Conservation (phyloP, 2,113 vertebrate genomes). For the Urocolius indicus region DNA sequence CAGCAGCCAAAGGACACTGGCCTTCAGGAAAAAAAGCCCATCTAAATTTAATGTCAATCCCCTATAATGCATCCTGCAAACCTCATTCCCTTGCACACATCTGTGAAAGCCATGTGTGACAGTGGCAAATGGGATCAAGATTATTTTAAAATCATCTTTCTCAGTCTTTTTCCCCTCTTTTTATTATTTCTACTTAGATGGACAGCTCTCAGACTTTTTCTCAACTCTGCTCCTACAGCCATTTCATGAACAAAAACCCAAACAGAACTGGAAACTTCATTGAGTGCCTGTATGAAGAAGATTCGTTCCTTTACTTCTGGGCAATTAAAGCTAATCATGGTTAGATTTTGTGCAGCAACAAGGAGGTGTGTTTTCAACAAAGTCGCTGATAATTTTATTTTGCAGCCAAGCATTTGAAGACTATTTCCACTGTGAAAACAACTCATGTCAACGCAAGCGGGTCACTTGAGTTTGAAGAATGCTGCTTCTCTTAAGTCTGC, state of each 20-base stretch:
- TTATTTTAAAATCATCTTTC: not conserved
- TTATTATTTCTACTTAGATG: not conserved
- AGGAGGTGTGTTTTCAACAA: not conserved
- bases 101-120: not conserved
- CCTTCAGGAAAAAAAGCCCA: not conserved
- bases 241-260: not conserved
- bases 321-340: not conserved
- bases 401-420: not conserved
- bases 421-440: conserved; percentile 8
- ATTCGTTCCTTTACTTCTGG: not conserved
- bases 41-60: not conserved
- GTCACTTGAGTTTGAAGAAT: not conserved
- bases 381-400: conserved; percentile 6
- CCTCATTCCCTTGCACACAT: not conserved
- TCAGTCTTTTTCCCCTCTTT: not conserved
- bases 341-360: not conserved
- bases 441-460: not conserved
- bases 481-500: not conserved
- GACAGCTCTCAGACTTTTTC: not conserved
- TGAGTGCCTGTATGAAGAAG: not conserved
- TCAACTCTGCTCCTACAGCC: not conserved
- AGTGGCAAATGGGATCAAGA: not conserved
- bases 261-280: not conserved
- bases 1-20: not conserved
- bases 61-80: not conserved